Base-by-base conservation (phyloP, 2,888 invertebrate species). In the Arrhopalites spinosus region DNA sequence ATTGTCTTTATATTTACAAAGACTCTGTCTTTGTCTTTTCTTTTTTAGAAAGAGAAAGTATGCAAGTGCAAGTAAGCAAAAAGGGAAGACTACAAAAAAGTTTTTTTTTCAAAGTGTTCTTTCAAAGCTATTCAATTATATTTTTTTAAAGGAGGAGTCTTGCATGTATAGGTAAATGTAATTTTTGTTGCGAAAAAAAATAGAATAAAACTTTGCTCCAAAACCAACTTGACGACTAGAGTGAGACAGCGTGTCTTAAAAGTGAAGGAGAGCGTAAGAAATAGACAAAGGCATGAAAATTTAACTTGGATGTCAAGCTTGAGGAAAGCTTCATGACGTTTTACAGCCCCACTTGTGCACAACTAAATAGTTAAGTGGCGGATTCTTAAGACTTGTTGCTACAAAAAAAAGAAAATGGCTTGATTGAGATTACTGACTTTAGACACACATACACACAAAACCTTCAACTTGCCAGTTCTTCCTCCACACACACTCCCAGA, bases 331-430 rank as follows among this genome's bases (percentile, higher is more conserved):
- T 50, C 50, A 2, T 15, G 15, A 45, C 15, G 45, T 45, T 7
- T 45, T 45, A 7, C 7, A 45, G 8, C 50, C 15, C 7, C 50
- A 13, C 15, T 50, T 50, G 17, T n/a, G 50, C 50, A 3, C 7
- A 50, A 50, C 50, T 50, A 50, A 50, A 50, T 50, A 13, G 50
- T 50, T 50, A 50, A 50, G 17, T 50, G n/a, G 17, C 15, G 15
- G 17, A 50, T 50, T 63, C 63, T 63, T 17, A 1, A 63, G 30
- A 63, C 63, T 63, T 63, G 63, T 63, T 63, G 63, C 63, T 63
- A 63, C 17, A 29, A 29, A 63, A n/a, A 2, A 23, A 43, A n/a
- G 1, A 23, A 66, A 63, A 63, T 63, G 15, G 29, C 30, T 29
- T 63, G 63, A 63, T 63, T 63, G 11, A 63, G 30, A 27, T 15